Conservation (phyloP, 2,888 invertebrate genomes). For the Temnothorax unifasciatus region DNA sequence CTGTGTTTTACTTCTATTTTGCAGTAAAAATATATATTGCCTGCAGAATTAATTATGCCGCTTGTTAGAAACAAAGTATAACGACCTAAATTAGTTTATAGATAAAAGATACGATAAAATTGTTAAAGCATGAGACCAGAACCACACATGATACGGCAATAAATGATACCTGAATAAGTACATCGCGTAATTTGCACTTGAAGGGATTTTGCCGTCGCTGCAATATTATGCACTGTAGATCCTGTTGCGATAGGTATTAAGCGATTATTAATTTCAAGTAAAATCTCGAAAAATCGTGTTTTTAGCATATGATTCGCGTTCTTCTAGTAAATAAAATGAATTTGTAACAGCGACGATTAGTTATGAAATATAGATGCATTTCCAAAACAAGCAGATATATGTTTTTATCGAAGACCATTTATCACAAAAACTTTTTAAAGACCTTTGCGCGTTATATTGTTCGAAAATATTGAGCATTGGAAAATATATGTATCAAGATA, state of each 20-base stretch:
- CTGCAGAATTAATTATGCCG: neutral
- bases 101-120: neutral
- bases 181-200: neutral
- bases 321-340: neutral
- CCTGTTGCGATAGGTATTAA: neutral
- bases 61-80: neutral
- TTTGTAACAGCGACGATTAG: neutral
- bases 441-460: neutral
- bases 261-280: constrained; percentile 12
- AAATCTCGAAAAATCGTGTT: neutral
- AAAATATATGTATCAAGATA: neutral
- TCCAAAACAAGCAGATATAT: neutral
- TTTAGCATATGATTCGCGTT: neutral
- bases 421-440: neutral
- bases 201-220: neutral
- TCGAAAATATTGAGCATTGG: neutral
- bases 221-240: neutral
- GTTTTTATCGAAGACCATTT: neutral
- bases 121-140: neutral
- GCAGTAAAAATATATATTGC: neutral
- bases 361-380: neutral
- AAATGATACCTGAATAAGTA: neutral
- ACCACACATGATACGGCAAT: neutral
- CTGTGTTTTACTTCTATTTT: neutral
- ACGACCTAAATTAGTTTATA: neutral